Evolutionary conservation across 2,113 vertebrate genomes (phyloP), one percentile per base, ranked within the genome.

Genomic region (Psittacara wagleri): DNA sequence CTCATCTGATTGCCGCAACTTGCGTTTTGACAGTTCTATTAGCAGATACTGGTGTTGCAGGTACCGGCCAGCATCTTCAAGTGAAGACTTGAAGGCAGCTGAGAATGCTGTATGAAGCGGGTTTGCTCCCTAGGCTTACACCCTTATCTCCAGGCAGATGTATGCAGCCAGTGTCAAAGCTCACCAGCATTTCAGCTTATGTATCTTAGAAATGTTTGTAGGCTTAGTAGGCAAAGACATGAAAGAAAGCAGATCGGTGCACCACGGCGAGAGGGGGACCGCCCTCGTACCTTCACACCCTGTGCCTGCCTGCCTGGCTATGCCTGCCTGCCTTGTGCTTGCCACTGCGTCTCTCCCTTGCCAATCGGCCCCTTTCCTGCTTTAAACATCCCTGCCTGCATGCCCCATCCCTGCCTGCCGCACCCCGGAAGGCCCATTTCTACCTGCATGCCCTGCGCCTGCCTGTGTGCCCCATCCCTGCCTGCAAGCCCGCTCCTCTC

Each of bases 251-350:
- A 23, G 7, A 46, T 4, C 23, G 4, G 64, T 1, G n/a, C 33
- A 10, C 7, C 12, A 4, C 0, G 6, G 25, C 5, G 6, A 37
- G 43, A 39, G 51, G 9, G 10, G 31, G 15, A 13, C 22, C 1
- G 1, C 39, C 9, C 62, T 41, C 16, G 31, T 6, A 10, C 6
- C 31, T 10, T 25, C 51, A 27, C 29, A n/a, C 17, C 14, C 18
- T 14, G 19, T 9, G 23, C 8, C 33, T 37, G 25, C 79, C 9
- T 1, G 51, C 29, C 31, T 20, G 37, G 43, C 67, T 46, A 2
- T 5, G 27, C 29, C 39, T 35, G 28, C 55, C 41, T 25, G 33
- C 13, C 19, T 20, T 23, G 5, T 10, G 52, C 55, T 31, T 27
- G 16, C 70, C n/a, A 13, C 61, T 15, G 61, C 1, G 2, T 70